phyloP scores from a whole-genome alignment of 2,888 invertebrate species.

The Cinara cedri region DNA sequence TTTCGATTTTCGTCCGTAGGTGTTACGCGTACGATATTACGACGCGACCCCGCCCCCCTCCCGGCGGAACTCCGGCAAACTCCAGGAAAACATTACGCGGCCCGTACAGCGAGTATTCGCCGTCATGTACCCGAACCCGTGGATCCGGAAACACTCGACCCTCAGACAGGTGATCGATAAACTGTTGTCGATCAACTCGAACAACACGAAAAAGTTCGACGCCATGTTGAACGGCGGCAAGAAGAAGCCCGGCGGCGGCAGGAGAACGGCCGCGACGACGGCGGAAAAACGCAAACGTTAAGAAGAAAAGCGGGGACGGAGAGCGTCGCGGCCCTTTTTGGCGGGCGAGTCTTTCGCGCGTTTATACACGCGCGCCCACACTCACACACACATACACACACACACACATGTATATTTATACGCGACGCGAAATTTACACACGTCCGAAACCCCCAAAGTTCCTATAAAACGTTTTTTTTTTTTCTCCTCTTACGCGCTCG shows the following conservation, averaged over 20 bases:
- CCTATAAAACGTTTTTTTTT: no score
- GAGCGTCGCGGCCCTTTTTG: neutral
- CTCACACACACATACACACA: no score
- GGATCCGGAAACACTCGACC: constrained; percentile 61
- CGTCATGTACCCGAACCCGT: constrained; percentile 62
- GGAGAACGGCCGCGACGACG: neutral
- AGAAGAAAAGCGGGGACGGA: neutral
- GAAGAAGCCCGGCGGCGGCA: constrained; percentile 6
- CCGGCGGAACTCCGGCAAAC: no score
- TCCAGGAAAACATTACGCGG: no score
- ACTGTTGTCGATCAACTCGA: constrained; percentile 59
- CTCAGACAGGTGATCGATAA: constrained; percentile 61
- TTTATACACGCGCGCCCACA: no score
- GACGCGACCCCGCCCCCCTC: no score
- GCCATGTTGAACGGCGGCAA: constrained; percentile 31
- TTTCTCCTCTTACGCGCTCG: no score
- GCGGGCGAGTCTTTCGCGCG: no score
- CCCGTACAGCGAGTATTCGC: constrained; percentile 58
- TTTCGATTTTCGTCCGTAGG: no score
- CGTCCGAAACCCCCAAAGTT: neutral
- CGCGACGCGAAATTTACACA: neutral
- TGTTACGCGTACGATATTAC: no score
- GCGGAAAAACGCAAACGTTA: constrained; percentile 31
- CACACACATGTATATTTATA: no score
- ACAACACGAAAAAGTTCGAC: constrained; percentile 58